These are phyloP conservation scores for Cyrtonyx montezumae DNA, from an alignment of 2,113 vertebrate species.

Conservation along the genomic window DNA sequence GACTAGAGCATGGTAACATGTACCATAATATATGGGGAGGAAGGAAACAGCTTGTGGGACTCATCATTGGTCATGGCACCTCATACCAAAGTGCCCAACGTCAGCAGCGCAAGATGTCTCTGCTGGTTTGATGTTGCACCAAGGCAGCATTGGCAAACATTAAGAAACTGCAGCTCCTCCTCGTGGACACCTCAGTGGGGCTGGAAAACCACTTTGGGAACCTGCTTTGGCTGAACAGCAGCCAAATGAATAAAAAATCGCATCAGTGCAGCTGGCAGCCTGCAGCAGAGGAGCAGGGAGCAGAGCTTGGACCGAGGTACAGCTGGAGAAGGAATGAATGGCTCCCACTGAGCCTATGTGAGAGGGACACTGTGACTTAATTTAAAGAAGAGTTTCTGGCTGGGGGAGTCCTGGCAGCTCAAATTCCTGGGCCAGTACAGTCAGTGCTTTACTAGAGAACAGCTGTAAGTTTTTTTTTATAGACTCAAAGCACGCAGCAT, in stretches of 20 bases:
- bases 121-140: not conserved
- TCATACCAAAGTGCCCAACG: not conserved
- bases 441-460: not conserved
- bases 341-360: not conserved
- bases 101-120: not conserved
- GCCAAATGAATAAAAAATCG: not conserved
- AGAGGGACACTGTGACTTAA: not conserved
- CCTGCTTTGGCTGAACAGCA: not conserved
- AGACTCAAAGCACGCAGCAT: not conserved
- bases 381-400: constrained; percentile 18
- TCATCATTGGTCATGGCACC: not conserved
- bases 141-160: not conserved
- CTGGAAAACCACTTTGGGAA: not conserved
- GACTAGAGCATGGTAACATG: rapidly evolving
- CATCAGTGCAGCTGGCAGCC: rapidly evolving
- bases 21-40: not conserved
- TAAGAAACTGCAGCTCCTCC: not conserved
- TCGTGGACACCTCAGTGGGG: not conserved
- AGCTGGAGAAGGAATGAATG: not conserved
- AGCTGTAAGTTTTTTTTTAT: not conserved
- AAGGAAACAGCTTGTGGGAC: not conserved
- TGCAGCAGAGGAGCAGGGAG: rapidly evolving
- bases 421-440: not conserved
- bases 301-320: not conserved
- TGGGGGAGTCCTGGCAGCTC: not conserved